Evolutionary conservation across 2,113 vertebrate species (phyloP).

Genomic region (Tonatia bakeri): DNA sequence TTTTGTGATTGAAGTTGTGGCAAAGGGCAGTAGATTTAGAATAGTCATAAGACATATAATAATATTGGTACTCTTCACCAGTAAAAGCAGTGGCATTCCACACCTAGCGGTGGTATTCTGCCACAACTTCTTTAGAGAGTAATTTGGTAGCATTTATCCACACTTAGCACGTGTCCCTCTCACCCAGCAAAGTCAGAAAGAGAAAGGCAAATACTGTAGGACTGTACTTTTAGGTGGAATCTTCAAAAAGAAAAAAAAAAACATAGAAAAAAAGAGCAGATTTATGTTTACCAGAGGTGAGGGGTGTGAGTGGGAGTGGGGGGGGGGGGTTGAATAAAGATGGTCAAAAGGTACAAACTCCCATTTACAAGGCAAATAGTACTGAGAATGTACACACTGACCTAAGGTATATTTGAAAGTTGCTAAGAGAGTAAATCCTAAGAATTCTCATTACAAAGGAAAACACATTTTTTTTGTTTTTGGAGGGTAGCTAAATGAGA

Average conservation of each 20-base stretch:
- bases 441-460: background rate
- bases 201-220: background rate
- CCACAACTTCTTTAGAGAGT: background rate
- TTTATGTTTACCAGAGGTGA: background rate
- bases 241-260: background rate
- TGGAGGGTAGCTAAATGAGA: background rate
- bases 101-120: background rate
- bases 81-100: background rate
- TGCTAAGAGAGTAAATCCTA: background rate
- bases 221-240: background rate
- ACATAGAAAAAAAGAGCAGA: background rate
- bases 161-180: background rate
- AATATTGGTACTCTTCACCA: background rate
- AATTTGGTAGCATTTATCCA: background rate
- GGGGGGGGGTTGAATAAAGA: background rate
- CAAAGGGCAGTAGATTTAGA: background rate
- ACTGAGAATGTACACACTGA: background rate
- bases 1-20: background rate
- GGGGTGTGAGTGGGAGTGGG: too few species aligned
- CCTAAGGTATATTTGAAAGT: background rate
- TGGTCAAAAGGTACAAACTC: background rate
- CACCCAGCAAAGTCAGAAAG: background rate
- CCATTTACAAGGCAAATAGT: background rate
- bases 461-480: background rate
- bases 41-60: background rate